phyloP scores from a whole-genome alignment of 1,140 invertebrate genomes.

The Trichogramma pretiosum region DNA sequence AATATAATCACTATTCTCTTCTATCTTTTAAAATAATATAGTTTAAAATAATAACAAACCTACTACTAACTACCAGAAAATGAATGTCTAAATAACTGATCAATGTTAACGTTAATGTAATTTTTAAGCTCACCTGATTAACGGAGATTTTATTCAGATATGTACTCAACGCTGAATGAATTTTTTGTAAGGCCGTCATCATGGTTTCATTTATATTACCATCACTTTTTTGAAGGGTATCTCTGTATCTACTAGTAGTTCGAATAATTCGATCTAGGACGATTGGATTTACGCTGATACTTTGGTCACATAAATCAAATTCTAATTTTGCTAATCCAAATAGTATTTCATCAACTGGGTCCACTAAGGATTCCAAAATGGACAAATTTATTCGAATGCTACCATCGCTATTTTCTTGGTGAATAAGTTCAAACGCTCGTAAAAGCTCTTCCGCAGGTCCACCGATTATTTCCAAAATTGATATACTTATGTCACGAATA shows the following conservation, averaged over 20 bases:
- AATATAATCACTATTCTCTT: too few species aligned
- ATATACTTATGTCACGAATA: conserved; percentile 29
- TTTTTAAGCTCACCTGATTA: conserved; percentile 22
- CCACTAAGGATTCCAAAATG: conserved; percentile 39
- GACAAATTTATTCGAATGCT: conserved; percentile 22
- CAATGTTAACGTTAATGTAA: conserved; percentile 4
- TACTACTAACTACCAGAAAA: background rate
- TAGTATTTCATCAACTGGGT: conserved; percentile 38
- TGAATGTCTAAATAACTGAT: background rate
- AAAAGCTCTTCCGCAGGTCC: conserved; percentile 39
- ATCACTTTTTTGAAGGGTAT: conserved; percentile 14
- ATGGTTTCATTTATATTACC: conserved; percentile 13
- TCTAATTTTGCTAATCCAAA: conserved; percentile 34
- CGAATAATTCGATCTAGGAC: conserved; percentile 30
- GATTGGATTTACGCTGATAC: conserved; percentile 28
- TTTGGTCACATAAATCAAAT: conserved; percentile 29
- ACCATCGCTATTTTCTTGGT: conserved; percentile 18
- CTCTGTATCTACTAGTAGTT: conserved; percentile 22
- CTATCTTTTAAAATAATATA: background rate
- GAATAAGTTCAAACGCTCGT: conserved; percentile 34
- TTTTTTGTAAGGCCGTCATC: conserved; percentile 13
- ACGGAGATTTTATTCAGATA: conserved; percentile 26
- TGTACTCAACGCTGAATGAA: conserved; percentile 21
- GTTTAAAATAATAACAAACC: background rate
- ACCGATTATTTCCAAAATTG: conserved; percentile 34